Evolutionary conservation across 2,113 vertebrate species (phyloP), one percentile per base, ranked within the genome.

Genomic region (Leptobrachium leishanense): DNA sequence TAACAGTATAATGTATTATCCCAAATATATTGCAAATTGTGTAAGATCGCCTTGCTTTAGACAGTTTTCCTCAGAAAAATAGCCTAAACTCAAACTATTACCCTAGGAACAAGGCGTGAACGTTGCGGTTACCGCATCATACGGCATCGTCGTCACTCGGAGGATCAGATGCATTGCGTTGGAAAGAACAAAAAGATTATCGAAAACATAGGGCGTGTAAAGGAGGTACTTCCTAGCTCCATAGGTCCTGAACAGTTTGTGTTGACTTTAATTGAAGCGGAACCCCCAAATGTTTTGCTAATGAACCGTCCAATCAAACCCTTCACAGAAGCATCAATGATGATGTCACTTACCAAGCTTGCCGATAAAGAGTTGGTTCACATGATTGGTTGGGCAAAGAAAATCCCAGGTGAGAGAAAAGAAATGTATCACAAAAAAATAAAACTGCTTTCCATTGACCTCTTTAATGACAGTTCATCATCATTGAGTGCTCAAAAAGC

Each of bases 321-420:
- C 0, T 98, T 98, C 89, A 99, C 97, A 0, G 95, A 98, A 88
- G 91, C 94, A 82, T 96, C 95, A 87, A 95, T 99, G 95, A 99
- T 99, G 98, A 96, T 96, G 95, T 96, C 97, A 15, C 89, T 99
- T 83, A 99, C 97, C 59, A 96, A 94, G 87, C 95, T 99, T 81
- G 98, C 98, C 0, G 97, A 99, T 90, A 97, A 96, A 77, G 97
- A 99, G 31, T 85, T 99, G 77, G 97, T 99, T 54, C 94, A 98
- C 70, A 99, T 99, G 98, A 98, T 99, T 70, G 94, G 92, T 72
- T 99, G 98, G 98, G 98, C 98, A 62, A 99, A 99, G 85, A 99
- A 99, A 85, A 97, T 99, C 62, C 98, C 98, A 0, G 98, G 98
- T 94, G 89, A 84, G 85, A 57, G 44, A 40, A 68, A 82, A n/a